These are phyloP conservation scores for Augochlorella aurata DNA, from an alignment of 2,888 invertebrate species.

Conservation along the genomic window DNA sequence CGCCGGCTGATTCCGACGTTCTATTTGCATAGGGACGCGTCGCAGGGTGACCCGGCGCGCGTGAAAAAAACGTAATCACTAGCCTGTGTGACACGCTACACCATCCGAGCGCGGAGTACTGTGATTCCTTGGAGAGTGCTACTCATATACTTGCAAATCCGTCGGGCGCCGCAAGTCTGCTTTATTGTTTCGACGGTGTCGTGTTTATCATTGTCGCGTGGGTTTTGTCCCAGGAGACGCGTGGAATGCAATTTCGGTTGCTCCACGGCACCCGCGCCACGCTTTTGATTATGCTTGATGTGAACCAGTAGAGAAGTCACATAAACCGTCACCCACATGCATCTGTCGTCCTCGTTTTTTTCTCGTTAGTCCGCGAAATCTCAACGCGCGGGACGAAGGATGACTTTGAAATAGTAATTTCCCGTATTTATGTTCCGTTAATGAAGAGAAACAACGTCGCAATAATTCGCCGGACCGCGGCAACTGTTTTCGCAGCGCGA, in stretches of 20 bases:
- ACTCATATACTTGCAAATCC: conserved; percentile 45
- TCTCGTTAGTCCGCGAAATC: neutral
- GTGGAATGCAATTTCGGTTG: neutral
- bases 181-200: conserved; percentile 25
- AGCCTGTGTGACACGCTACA: conserved; percentile 28
- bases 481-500: too few species aligned
- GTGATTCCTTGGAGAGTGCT: conserved; percentile 43
- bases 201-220: conserved; percentile 2
- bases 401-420: neutral
- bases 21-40: conserved; percentile 63
- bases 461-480: too few species aligned
- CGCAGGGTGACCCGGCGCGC: conserved; percentile 20
- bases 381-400: neutral
- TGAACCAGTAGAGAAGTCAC: neutral
- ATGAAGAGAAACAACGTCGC: neutral
- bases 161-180: neutral
- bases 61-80: conserved; percentile 49
- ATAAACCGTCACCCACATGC: neutral
- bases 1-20: conserved; percentile 64
- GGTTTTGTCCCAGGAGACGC: neutral
- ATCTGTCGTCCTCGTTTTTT: neutral
- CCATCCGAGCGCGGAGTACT: conserved; percentile 14
- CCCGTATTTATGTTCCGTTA: neutral
- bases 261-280: neutral
- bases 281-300: conserved; percentile 17